Percentiles rank a stretch among this genome's conserved stretches.
Conservation (phyloP, 2,797 vertebrate genomes). For the Bradypodion ventrale region DNA sequence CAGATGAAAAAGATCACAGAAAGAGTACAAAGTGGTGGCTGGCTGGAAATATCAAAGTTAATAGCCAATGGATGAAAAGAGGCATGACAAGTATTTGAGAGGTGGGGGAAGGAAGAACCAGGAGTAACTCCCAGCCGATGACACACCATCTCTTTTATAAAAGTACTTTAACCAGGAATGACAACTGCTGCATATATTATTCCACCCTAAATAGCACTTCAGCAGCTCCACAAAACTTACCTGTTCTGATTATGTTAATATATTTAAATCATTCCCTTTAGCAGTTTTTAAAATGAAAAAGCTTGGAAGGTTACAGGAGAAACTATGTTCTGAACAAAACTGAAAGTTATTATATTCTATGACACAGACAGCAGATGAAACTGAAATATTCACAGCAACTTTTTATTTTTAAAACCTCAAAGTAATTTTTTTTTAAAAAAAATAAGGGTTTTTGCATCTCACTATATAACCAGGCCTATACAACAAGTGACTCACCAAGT, state of each 20-base stretch:
- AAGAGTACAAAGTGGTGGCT: not conserved
- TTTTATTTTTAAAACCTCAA: not conserved
- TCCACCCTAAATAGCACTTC: not conserved
- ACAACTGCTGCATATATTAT: not conserved
- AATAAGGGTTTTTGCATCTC: too few relatives aligned
- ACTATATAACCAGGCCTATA: too few relatives aligned
- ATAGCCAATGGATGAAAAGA: slow-evolving; percentile 24
- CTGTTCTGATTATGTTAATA: slow-evolving; percentile 14
- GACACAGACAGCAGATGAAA: not conserved
- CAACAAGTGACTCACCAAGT: not conserved
- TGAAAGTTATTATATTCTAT: not conserved
- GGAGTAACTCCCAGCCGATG: not conserved
- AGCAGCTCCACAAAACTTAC: not conserved
- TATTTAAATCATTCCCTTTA: slow-evolving; percentile 5
- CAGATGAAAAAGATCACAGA: slow-evolving; percentile 8
- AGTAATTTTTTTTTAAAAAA: not conserved
- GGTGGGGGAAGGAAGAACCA: not conserved
- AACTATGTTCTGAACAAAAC: not conserved
- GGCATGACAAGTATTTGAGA: not conserved
- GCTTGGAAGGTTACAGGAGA: not conserved
- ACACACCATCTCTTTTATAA: slow-evolving; percentile 8
- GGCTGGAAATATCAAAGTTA: slow-evolving; percentile 13
- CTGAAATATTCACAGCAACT: not conserved
- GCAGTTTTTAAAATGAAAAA: slow-evolving; percentile 8
- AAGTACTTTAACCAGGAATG: slow-evolving; percentile 6